These are phyloP conservation scores for Neocloeon triangulifer DNA, from an alignment of 1,140 invertebrate species.

Conservation along the genomic window DNA sequence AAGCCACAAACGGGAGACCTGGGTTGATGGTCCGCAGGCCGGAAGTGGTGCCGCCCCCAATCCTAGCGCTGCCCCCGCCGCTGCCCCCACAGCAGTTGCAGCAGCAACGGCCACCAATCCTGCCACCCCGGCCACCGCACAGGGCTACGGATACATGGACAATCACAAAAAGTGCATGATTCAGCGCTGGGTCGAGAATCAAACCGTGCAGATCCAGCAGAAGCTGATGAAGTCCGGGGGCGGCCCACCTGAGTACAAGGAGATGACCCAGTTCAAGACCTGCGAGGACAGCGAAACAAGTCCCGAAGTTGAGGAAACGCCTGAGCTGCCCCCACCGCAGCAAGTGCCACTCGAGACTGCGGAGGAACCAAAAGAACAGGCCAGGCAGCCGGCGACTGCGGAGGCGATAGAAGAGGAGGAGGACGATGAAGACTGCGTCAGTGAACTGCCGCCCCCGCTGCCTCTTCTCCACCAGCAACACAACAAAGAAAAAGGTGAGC, in stretches of 20 bases:
- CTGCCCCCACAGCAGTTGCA: slow-evolving; percentile 14
- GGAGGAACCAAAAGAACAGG: slow-evolving; percentile 4
- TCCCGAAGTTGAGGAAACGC: slow-evolving; percentile 17
- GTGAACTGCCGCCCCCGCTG: slow-evolving; percentile 6
- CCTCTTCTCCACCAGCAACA: slow-evolving; percentile 6
- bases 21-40: slow-evolving; percentile 70
- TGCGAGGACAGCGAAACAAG: slow-evolving; percentile 20
- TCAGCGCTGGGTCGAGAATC: slow-evolving; percentile 79
- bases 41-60: slow-evolving; percentile 7
- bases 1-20: slow-evolving; percentile 58
- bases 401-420: slow-evolving; percentile 14
- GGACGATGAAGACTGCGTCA: slow-evolving; percentile 9
- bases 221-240: slow-evolving; percentile 2
- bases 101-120: slow-evolving; percentile 20
- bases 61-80: slow-evolving; percentile 15
- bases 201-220: slow-evolving; percentile 45
- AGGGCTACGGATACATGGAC: slow-evolving; percentile 70
- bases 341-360: slow-evolving; percentile 17
- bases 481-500: slow-evolving; percentile 11
- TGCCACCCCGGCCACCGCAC: slow-evolving; percentile 19
- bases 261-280: slow-evolving; percentile 35
- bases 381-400: no score
- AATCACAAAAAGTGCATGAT: slow-evolving; percentile 82
- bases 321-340: slow-evolving; percentile 11
- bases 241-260: slow-evolving; percentile 21